Evolutionary conservation across 2,888 invertebrate species (phyloP), one percentile per base, ranked within the genome.

Genomic region (Portevinia maculata): DNA sequence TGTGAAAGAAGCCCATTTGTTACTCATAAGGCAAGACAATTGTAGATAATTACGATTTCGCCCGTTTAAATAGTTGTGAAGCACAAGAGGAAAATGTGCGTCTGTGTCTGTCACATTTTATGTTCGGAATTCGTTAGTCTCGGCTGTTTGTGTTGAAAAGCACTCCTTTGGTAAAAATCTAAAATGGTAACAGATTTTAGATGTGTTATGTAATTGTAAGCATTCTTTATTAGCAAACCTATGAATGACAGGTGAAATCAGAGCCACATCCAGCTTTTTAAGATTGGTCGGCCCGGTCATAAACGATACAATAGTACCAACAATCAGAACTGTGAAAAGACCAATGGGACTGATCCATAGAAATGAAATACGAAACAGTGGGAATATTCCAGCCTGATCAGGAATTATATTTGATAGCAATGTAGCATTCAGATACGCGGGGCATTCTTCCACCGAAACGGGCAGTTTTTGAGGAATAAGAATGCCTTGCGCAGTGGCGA

Each of bases 341-440:
- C 96, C 96, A 59, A 95, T 91, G 0, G 95, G 94, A 39, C 95
- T 94, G 74, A 96, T 94, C 96, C 96, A 96, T 88, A 96, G 94
- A 89, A 95, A 96, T 0, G 96, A 96, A 48, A 96, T 87, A 8
- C 95, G 93, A 90, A 96, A 96, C 11, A 96, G 88, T 0, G 95
- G 94, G 88, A 95, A 96, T 52, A 94, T 92, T 59, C 91, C 88
- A 2, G 92, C 92, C 87, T 92, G 92, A 83, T 92, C 91, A 1
- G 86, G 85, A 85, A 86, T 86, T 5, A 79, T 39, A 9, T 69
- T 79, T 1, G 84, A 81, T 0, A 85, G 78, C 19, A 74, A 9
- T 3, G 88, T 86, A 1, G 84, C 34, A 84, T 87, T 87, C 17
- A 67, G 24, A 34, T 69, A 46, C 1, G 48, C 78, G 7, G 85